Evolutionary conservation across 2,888 invertebrate genomes (phyloP), one percentile per base, ranked within the genome.

Genomic region (Sinhomidia bicolor): DNA sequence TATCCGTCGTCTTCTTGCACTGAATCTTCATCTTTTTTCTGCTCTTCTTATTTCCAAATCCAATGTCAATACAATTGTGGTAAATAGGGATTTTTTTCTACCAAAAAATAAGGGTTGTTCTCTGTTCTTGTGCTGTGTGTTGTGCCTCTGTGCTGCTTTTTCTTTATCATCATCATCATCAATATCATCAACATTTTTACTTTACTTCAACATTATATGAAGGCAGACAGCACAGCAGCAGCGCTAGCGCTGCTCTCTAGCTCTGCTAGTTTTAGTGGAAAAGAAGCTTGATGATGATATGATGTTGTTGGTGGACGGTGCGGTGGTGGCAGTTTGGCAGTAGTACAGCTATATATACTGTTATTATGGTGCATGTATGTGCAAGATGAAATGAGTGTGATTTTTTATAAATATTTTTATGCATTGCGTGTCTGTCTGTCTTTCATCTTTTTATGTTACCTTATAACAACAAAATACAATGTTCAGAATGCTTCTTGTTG

Each of bases 1-100:
- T 62, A 80, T 36, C 60, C 79, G 60, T 60, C 62, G 60, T 80
- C 79, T 20, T 80, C 79, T 20, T 80, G 41, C 29, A 20, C 54
- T 78, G 78, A 78, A 51, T 78, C 36, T 78, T 78, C 78, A 54
- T 54, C 29, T 54, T 47, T 47, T 47, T 36, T 36, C 36, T 78
- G 57, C 57, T 78, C 57, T 57, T 78, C 29, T 57, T 57, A 51
- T 20, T 54, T 54, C 51, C 44, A 74, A 80, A 80, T 80, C 60
- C 79, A 80, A 80, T 80, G 79, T 80, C 79, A 80, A 80, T 80
- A 80, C 60, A 80, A 57, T 57, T 78, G 79, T 80, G 79, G 79
- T 54, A 54, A 60, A 80, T 80, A 80, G 79, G 20, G 32, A 78
- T 47, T 76, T 51, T 76, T 51, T 76, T 20, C 7, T 29, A 47